These are phyloP conservation scores for Mythimna vitellina DNA, from an alignment of 2,888 invertebrate species.

Conservation along the genomic window DNA sequence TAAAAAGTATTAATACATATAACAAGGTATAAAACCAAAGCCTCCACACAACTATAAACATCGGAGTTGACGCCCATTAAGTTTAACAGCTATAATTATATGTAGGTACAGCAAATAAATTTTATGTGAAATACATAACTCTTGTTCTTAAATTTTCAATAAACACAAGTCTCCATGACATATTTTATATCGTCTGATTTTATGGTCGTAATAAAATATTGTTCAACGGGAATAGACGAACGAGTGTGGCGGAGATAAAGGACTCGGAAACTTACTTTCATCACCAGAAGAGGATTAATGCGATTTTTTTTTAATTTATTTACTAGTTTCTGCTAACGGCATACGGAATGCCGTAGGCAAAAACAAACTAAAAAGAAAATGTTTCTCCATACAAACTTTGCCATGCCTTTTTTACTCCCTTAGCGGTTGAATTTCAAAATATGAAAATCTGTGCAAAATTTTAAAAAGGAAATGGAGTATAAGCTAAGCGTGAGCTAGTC, in stretches of 20 bases:
- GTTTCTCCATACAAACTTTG: too few relatives aligned
- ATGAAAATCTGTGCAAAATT: too few relatives aligned
- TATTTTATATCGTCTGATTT: slow-evolving; percentile 51
- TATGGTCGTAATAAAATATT: slow-evolving; percentile 51
- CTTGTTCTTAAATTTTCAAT: slow-evolving; percentile 48
- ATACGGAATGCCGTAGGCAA: too few relatives aligned
- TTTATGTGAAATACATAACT: slow-evolving; percentile 46
- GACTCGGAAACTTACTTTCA: slow-evolving; percentile 1
- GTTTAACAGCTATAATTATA: slow-evolving; percentile 39
- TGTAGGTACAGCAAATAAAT: slow-evolving; percentile 36
- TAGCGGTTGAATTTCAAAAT: too few relatives aligned
- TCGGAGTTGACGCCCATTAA: slow-evolving; percentile 39
- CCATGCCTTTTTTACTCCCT: too few relatives aligned
- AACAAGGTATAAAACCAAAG: slow-evolving; percentile 11
- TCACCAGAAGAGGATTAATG: too few relatives aligned
- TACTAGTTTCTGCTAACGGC: too few relatives aligned
- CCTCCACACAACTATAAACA: slow-evolving; percentile 23
- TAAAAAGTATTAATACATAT: neutral
- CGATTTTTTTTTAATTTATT: too few relatives aligned
- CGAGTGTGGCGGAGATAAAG: slow-evolving; percentile 7
- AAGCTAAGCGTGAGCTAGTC: too few relatives aligned
- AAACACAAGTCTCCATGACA: slow-evolving; percentile 54
- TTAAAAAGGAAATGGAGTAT: too few relatives aligned
- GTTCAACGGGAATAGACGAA: slow-evolving; percentile 23
- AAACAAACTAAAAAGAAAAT: too few relatives aligned